phyloP scores from a whole-genome alignment of 2,113 vertebrate genomes.

The Cyphomyrus plagiostoma region DNA sequence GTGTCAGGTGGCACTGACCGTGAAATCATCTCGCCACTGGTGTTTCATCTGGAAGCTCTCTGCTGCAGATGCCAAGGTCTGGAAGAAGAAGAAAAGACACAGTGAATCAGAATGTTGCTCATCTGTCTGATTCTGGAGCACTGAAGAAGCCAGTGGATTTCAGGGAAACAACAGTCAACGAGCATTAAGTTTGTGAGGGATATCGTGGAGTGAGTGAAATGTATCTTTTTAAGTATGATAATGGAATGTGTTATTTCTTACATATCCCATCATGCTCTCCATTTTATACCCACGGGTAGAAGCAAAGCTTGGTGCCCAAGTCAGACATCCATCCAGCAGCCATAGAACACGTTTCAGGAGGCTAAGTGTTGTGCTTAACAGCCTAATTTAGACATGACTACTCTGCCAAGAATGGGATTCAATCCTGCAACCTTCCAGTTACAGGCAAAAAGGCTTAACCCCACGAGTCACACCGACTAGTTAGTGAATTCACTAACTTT shows the following conservation, averaged over 20 bases:
- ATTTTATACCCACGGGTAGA: neutral
- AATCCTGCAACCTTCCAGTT: too few relatives aligned
- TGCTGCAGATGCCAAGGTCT: constrained; percentile 86
- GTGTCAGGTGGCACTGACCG: constrained; percentile 58
- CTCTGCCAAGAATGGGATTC: too few relatives aligned
- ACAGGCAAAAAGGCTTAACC: too few relatives aligned
- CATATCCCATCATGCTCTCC: neutral
- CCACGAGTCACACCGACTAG: too few relatives aligned
- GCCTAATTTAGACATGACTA: neutral
- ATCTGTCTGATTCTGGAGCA: neutral
- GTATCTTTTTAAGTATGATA: neutral
- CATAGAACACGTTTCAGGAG: neutral
- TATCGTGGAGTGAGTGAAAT: neutral
- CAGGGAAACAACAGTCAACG: neutral
- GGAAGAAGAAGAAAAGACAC: constrained; percentile 16
- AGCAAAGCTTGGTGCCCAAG: neutral
- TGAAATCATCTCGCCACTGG: constrained; percentile 84
- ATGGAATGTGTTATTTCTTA: neutral
- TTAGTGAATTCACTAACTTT: too few relatives aligned
- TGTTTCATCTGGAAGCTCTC: constrained; percentile 83
- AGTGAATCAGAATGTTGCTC: neutral
- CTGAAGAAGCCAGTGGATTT: neutral
- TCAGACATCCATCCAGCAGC: neutral
- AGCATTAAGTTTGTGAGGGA: neutral
- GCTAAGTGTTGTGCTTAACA: neutral